Conservation (phyloP, 2,888 invertebrate genomes). For the Pristionchus entomophagus region DNA sequence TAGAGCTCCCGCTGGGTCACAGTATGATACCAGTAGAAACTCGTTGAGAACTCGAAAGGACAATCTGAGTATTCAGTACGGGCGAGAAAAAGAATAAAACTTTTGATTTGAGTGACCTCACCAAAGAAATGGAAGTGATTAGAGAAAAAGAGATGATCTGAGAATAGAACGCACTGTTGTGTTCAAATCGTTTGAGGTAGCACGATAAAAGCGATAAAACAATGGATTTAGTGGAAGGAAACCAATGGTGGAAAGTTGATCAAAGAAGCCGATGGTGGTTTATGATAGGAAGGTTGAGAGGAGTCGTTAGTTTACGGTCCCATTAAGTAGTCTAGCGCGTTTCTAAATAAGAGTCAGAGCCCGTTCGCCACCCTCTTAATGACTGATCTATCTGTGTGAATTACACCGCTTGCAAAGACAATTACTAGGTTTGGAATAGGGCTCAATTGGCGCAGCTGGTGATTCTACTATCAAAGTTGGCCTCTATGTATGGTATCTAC, state of each 20-base stretch:
- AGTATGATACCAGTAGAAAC: neutral
- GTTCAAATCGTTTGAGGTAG: neutral
- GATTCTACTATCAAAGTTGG: too few species aligned
- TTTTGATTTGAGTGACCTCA: neutral
- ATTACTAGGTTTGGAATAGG: neutral
- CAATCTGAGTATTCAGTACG: neutral
- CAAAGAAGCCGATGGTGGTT: constrained; percentile 7
- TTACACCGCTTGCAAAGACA: neutral
- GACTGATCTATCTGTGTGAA: neutral
- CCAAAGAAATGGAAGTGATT: neutral
- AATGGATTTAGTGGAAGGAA: constrained; percentile 2
- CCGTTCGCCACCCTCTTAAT: neutral
- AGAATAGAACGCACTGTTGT: neutral
- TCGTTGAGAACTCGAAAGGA: neutral
- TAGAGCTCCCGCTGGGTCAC: neutral
- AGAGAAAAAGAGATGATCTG: neutral
- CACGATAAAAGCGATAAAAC: neutral
- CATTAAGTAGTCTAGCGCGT: neutral
- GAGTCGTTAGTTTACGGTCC: constrained; percentile 25
- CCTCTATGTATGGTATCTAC: too few species aligned
- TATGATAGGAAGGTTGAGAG: neutral
- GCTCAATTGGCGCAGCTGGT: neutral
- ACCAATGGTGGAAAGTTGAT: neutral
- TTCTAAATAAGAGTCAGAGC: neutral
- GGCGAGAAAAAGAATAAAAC: neutral